Evolutionary conservation across 2,797 vertebrate genomes (phyloP).

Genomic region (Pipistrellus kuhlii): DNA sequence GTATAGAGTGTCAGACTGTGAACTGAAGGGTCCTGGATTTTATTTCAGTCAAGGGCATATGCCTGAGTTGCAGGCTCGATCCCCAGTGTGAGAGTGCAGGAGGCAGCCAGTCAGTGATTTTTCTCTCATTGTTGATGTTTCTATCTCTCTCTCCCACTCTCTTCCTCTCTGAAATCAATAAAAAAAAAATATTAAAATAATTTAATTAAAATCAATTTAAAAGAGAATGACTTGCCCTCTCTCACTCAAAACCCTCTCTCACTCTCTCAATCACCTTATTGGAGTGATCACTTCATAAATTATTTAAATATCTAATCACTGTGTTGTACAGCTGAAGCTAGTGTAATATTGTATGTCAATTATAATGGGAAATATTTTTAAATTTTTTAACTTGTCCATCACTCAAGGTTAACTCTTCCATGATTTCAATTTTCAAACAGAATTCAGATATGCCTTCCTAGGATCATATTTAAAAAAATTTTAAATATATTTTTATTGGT

Average conservation of each 20-base stretch:
- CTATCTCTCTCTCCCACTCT: too few relatives aligned
- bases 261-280: background rate
- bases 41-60: too few relatives aligned
- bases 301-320: background rate
- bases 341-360: background rate
- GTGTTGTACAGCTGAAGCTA: background rate
- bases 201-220: too few relatives aligned
- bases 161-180: too few relatives aligned
- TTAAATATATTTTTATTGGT: too few relatives aligned
- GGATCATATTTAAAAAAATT: background rate
- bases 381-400: background rate
- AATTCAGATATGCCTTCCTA: background rate
- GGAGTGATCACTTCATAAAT: background rate
- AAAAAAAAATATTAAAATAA: too few relatives aligned
- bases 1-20: too few relatives aligned
- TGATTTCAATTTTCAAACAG: background rate
- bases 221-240: background rate
- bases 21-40: too few relatives aligned
- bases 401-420: background rate
- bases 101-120: too few relatives aligned
- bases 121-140: too few relatives aligned
- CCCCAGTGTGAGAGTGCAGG: too few relatives aligned
- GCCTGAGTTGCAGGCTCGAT: too few relatives aligned
- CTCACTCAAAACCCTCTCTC: background rate
- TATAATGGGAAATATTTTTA: background rate